Evolutionary conservation across 1,140 invertebrate genomes (phyloP), one percentile per base, ranked within the genome.

Genomic region (Portunus trituberculatus): DNA sequence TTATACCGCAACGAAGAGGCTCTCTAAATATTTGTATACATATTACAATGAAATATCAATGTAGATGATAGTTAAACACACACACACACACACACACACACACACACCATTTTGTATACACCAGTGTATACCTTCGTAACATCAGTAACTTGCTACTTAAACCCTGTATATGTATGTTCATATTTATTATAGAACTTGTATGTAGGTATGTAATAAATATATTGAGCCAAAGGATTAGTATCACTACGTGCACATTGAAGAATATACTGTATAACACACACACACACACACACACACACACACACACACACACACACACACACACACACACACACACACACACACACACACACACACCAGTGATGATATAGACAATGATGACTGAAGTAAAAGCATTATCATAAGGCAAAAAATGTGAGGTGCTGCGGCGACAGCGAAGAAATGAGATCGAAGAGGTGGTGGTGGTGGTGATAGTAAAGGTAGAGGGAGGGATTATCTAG

Each of bases 331-430:
- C 67, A n/a, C 67, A n/a, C 67, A n/a, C 67, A n/a, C 67, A n/a
- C 67, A n/a, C 67, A n/a, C 67, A n/a, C 67, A 76, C 67, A 76
- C 67, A 76, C 67, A 76, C 1, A 76, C 12, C 67, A 76, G 20
- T 76, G 67, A 76, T 76, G 67, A n/a, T 76, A 76, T 76, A 76
- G 67, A 76, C 67, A 76, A 76, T 76, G 67, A 76, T 76, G 67
- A n/a, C 67, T 76, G 67, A 25, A 76, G 67, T n/a, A n/a, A 76
- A 39, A 76, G 67, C 67, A 76, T 76, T 2, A 16, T 76, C 67
- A 20, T 76, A 76, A 76, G 67, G 67, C 67, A 76, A n/a, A 76
- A n/a, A 76, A 76, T n/a, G 6, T n/a, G 67, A 20, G n/a, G 67
- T 76, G 67, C 25, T 76, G 67, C 25, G 52, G 10, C 52, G 52